Base-by-base conservation (phyloP, 2,797 vertebrate genomes). In the Pipistrellus pygmaeus region DNA sequence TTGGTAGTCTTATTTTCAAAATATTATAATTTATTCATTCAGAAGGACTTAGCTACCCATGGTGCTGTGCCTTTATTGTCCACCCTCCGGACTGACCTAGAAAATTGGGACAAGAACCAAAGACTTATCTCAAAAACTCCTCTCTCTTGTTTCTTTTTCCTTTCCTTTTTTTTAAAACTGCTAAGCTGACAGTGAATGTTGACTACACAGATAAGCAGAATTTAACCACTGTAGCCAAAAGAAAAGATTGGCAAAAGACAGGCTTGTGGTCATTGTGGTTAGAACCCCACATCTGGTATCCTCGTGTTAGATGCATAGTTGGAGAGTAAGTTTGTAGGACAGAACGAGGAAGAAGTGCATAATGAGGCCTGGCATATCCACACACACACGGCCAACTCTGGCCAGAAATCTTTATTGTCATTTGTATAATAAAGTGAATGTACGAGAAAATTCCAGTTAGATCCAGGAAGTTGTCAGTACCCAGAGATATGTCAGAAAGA, bases 201-300 rank as follows among this genome's bases (percentile, higher is more conserved):
- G 88, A 46, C 38, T 72, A 55, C 78, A 21, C 7, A 80, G n/a
- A 88, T 73, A 80, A 73, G 72, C 12, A 80, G 82, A 91, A 72
- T 83, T 91, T 72, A 57, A 72, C n/a, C 10, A 69, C 51, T 53
- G 5, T 84, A 44, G 1, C 48, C 30, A 32, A 90, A 83, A 77
- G 32, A 60, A 44, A 72, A 11, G 17, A 51, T 14, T 11, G 23
- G 35, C 30, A 38, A 90, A 77, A 72, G 32, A 83, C 13, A 18
- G n/a, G 53, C 48, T 35, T 3, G 6, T 35, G 30, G 60, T 35
- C 69, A 27, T 55, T 84, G 57, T 44, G 17, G 41, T 73, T 46
- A 69, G 35, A 44, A 3, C 0, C 11, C 25, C 71, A 60, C 41
- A 68, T 84, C 6, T 35, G 32, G 27, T 57, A 27, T 73, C 66